A percentile compares a stretch with the other conserved stretches of the same genome.
phyloP scores from a whole-genome alignment of 2,113 vertebrate genomes.

The Equus quagga region DNA sequence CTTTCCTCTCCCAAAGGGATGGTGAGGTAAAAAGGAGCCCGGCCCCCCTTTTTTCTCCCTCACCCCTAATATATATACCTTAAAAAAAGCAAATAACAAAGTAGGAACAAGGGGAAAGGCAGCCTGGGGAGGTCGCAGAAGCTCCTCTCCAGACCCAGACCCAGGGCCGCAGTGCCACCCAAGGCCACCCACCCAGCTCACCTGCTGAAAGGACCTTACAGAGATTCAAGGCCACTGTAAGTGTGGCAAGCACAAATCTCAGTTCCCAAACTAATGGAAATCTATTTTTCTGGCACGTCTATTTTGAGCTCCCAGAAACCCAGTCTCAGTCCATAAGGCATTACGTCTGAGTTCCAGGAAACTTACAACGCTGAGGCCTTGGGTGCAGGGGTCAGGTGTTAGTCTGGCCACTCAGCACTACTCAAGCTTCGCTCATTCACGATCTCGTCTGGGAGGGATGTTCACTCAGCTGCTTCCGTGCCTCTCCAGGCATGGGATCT shows the following conservation, averaged over 20 bases:
- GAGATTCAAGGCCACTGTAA: neutral
- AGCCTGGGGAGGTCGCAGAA: neutral
- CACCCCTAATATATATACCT: neutral
- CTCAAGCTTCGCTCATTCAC: neutral
- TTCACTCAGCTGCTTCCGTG: neutral
- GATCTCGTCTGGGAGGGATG: neutral
- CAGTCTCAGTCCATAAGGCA: neutral
- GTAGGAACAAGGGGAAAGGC: too few relatives aligned
- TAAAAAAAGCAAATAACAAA: neutral
- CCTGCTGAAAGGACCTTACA: neutral
- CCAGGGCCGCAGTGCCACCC: neutral
- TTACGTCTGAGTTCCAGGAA: neutral
- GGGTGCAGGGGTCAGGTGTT: neutral
- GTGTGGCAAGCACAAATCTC: neutral
- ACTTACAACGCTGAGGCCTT: neutral
- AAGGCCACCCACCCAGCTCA: neutral
- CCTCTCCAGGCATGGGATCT: neutral
- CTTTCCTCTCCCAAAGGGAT: neutral
- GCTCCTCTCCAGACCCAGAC: neutral
- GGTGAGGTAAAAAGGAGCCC: neutral
- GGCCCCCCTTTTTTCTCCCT: neutral
- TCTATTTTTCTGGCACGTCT: neutral
- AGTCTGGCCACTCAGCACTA: neutral
- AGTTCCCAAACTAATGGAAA: neutral
- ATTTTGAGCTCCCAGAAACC: neutral